Evolutionary conservation across 2,888 invertebrate species (phyloP), one percentile per base, ranked within the genome.

Genomic region (Uropetala carovei): DNA sequence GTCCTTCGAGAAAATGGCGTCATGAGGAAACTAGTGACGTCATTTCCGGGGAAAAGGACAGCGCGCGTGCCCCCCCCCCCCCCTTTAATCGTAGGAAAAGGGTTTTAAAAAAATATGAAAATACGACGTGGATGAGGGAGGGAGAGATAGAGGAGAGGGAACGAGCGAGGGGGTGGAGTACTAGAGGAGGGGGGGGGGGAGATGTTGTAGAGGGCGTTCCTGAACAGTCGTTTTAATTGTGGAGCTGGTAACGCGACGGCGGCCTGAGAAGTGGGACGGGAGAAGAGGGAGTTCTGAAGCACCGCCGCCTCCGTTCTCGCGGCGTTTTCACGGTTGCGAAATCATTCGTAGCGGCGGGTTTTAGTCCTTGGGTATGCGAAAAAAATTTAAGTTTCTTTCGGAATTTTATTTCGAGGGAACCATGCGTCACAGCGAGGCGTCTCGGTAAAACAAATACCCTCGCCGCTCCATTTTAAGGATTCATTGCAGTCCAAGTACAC

Each of bases 211-310:
- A 22, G 43, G 43, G 56, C n/a, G 83, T 56, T 43, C 9, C 83
- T 43, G 86, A 86, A 64, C 64, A 64, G 89, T 64, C 89, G 64
- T 68, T 89, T 89, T 89, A 64, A 89, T 64, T 89, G 89, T 64
- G 30, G 64, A n/a, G 27, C 14, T 27, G 22, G 30, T 27, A 57
- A n/a, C 3, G 43, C 43, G 43, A 43, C 43, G 18, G 60, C 10
- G 30, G 18, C 22, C 30, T 13, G 60, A n/a, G 85, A 58, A 58
- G n/a, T n/a, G 58, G 27, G 85, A 22, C 3, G 86, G 30, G 16
- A 14, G 0, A 2, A 14, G 30, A 59, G 58, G 22, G 59, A 59
- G 57, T 22, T 86, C 16, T 57, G 22, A 27, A 30, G 18, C 68
- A 3, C 68, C 68, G 64, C 64, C 14, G 14, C 14, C 14, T 68